Percentiles rank a stretch among this genome's conserved stretches.
Conservation (phyloP, 2,888 invertebrate genomes). For the Agrypnus murinus region DNA sequence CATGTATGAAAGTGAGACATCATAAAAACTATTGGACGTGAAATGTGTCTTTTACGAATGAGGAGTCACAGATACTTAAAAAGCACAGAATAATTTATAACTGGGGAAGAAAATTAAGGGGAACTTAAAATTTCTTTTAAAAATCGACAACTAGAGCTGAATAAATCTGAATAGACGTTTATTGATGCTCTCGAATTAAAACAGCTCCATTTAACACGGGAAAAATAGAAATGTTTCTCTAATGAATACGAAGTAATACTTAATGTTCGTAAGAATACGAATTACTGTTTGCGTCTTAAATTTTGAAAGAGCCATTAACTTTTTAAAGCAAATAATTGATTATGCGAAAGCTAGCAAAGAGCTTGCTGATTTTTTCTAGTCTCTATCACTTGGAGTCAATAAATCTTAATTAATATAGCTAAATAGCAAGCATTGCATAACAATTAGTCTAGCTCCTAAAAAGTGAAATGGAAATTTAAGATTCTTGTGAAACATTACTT, state of each 20-base stretch:
- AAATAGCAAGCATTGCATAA: too few relatives aligned
- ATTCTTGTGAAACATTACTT: too few relatives aligned
- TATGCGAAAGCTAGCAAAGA: too few relatives aligned
- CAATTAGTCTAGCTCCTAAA: too few relatives aligned
- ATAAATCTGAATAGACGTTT: slow-evolving; percentile 57
- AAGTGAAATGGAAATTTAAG: too few relatives aligned
- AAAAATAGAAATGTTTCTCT: slow-evolving; percentile 49
- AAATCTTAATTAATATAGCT: too few relatives aligned
- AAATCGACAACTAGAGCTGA: slow-evolving; percentile 50
- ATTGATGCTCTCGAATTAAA: slow-evolving; percentile 51
- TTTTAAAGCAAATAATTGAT: too few relatives aligned
- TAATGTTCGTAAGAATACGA: slow-evolving; percentile 43
- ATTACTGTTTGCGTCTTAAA: slow-evolving; percentile 34
- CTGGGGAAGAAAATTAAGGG: slow-evolving; percentile 4
- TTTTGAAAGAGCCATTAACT: slow-evolving; percentile 31
- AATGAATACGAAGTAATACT: slow-evolving; percentile 45
- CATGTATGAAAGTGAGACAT: too few relatives aligned
- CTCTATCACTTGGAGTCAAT: too few relatives aligned
- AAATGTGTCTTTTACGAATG: too few relatives aligned
- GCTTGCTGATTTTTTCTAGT: too few relatives aligned
- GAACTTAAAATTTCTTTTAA: slow-evolving; percentile 41
- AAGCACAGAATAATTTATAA: slow-evolving; percentile 30
- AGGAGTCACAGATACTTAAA: slow-evolving; percentile 13
- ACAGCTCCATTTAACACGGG: slow-evolving; percentile 49
- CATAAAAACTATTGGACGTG: too few relatives aligned